These are phyloP conservation scores for Chauna torquata DNA, from an alignment of 2,113 vertebrate species.

Conservation along the genomic window DNA sequence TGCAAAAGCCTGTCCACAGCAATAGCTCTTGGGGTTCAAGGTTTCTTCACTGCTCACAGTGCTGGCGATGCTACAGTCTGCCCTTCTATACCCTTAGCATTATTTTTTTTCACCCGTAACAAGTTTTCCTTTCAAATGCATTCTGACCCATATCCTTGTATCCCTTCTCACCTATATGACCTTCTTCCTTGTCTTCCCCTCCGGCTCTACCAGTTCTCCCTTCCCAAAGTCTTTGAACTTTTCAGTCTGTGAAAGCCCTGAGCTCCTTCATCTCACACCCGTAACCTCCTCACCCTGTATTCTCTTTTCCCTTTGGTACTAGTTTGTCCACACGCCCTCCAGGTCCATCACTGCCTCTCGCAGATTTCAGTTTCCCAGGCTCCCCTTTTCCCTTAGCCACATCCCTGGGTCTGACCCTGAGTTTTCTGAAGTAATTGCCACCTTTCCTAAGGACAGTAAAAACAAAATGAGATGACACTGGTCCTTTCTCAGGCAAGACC, in stretches of 20 bases:
- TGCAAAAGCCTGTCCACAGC: background rate
- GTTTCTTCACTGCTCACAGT: too few species aligned
- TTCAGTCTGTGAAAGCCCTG: background rate
- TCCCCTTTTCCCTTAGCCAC: background rate
- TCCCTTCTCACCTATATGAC: background rate
- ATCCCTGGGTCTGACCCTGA: background rate
- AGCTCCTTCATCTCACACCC: background rate
- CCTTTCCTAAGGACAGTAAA: background rate
- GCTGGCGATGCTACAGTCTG: background rate
- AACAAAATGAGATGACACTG: background rate
- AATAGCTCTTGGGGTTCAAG: too few species aligned
- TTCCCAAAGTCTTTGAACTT: background rate
- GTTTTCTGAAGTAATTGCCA: background rate
- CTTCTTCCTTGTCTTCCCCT: background rate
- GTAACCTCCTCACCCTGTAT: background rate
- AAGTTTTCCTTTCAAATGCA: background rate
- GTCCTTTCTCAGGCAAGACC: background rate
- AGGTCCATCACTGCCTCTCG: background rate
- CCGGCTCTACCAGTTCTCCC: background rate
- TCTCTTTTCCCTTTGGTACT: background rate
- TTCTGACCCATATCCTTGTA: background rate
- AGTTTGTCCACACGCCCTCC: background rate
- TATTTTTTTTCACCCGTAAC: accelerated
- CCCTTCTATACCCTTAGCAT: background rate
- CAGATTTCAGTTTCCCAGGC: background rate